Evolutionary conservation across 2,888 invertebrate species (phyloP).

Genomic region (Caenorhabditis sinica): DNA sequence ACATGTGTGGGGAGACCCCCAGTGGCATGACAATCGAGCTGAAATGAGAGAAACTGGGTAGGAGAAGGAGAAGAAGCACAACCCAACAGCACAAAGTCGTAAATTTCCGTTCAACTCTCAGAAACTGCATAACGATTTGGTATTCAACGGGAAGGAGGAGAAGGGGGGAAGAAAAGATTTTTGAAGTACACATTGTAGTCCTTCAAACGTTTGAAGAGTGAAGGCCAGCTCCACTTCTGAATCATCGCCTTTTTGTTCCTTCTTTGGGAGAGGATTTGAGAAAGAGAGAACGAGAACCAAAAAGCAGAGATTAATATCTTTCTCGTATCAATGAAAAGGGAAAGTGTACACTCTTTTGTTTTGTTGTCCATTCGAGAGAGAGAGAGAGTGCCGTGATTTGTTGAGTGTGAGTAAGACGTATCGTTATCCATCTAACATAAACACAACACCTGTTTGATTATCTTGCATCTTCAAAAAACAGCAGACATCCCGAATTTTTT

Average conservation of each 20-base stretch:
- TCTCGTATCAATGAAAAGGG: constrained; percentile 27
- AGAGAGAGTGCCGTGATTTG: constrained; percentile 11
- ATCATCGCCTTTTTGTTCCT: constrained; percentile 10
- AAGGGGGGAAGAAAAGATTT: background rate
- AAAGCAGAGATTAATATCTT: constrained; percentile 13
- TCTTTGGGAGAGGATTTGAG: background rate
- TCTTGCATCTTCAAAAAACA: constrained; percentile 10
- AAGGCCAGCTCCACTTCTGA: constrained; percentile 9
- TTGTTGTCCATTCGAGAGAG: constrained; percentile 19
- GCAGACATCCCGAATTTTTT: background rate
- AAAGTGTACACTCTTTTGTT: constrained; percentile 16
- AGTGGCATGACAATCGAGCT: constrained; percentile 56
- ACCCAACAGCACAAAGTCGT: constrained; percentile 52
- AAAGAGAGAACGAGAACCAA: constrained; percentile 7
- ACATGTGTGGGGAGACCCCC: constrained; percentile 49
- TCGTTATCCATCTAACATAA: constrained; percentile 35
- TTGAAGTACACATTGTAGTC: constrained; percentile 36
- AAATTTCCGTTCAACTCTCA: constrained; percentile 55
- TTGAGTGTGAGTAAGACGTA: constrained; percentile 40
- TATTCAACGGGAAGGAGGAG: constrained; percentile 4
- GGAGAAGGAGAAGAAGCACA: constrained; percentile 35
- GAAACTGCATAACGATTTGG: constrained; percentile 42
- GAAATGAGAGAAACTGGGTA: constrained; percentile 52
- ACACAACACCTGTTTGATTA: constrained; percentile 30
- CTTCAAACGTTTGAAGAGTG: constrained; percentile 22